Percentiles rank a stretch among this genome's conserved stretches.
These are phyloP conservation scores for Alentia gelatinosa DNA, from an alignment of 2,888 invertebrate genomes.

Conservation along the genomic window DNA sequence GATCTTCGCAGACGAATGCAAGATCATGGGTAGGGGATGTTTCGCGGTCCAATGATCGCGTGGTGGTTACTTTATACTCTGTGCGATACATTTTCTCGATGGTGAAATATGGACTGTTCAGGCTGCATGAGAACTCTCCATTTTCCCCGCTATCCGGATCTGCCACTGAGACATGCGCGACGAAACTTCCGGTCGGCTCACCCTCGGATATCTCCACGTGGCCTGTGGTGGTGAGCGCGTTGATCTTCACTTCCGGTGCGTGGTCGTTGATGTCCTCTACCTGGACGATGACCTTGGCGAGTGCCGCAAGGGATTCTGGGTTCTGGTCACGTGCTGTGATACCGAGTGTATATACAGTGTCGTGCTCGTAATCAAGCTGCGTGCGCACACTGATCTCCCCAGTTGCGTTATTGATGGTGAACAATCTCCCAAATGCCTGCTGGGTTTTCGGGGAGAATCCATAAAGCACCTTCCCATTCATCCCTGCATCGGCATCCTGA, in stretches of 20 bases:
- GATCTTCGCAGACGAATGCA: conserved; percentile 59
- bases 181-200: conserved; percentile 40
- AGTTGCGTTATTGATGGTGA: conserved; percentile 59
- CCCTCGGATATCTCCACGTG: conserved; percentile 61
- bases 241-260: conserved; percentile 60
- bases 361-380: conserved; percentile 59
- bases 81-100: conserved; percentile 53
- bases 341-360: conserved; percentile 50
- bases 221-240: conserved; percentile 56
- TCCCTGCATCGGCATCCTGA: conserved; percentile 56
- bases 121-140: conserved; percentile 40
- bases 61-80: conserved; percentile 62
- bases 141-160: conserved; percentile 53
- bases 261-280: conserved; percentile 64
- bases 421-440: conserved; percentile 38
- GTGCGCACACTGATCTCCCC: conserved; percentile 60
- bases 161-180: conserved; percentile 49
- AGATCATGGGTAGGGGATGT: conserved; percentile 29
- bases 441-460: conserved; percentile 34
- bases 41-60: conserved; percentile 61
- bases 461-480: conserved; percentile 57
- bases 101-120: conserved; percentile 49
- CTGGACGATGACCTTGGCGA: conserved; percentile 59
- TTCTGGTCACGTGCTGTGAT: conserved; percentile 60
- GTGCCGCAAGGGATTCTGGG: conserved; percentile 30